A percentile compares a stretch with the other conserved stretches of the same genome.
phyloP scores from a whole-genome alignment of 2,888 invertebrate species.

The Gerosis bhagava region DNA sequence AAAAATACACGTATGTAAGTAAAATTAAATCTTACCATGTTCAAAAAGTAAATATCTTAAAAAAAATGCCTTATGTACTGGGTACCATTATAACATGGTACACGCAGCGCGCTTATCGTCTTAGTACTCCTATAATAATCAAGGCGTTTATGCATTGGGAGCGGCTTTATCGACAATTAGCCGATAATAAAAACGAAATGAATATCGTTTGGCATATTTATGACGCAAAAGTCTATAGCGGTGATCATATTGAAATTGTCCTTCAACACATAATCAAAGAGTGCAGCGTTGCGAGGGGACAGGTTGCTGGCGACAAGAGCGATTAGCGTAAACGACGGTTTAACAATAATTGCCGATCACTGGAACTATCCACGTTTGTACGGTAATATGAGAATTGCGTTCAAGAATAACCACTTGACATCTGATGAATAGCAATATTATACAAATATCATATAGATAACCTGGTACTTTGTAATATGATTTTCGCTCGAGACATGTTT shows the following conservation, averaged over 20 bases:
- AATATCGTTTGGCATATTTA: conserved; percentile 66
- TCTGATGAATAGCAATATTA: conserved; percentile 37
- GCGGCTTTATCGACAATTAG: conserved; percentile 16
- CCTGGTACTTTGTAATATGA: too few species aligned
- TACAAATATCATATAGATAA: too few species aligned
- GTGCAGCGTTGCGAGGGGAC: conserved; percentile 49
- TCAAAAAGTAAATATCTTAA: too few species aligned
- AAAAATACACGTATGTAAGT: too few species aligned
- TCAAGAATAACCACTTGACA: conserved; percentile 45
- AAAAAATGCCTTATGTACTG: too few species aligned
- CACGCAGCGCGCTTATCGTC: too few species aligned
- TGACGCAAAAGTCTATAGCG: conserved; percentile 60
- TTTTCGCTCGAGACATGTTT: too few species aligned
- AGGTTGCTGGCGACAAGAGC: conserved; percentile 49
- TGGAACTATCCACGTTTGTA: conserved; percentile 52
- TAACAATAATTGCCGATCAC: conserved; percentile 74
- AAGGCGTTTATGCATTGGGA: conserved; percentile 1
- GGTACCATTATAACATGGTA: too few species aligned
- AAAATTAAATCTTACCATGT: too few species aligned
- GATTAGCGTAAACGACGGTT: conserved; percentile 73
- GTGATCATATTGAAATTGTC: conserved; percentile 63
- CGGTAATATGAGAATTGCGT: conserved; percentile 45
- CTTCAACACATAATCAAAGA: conserved; percentile 46
- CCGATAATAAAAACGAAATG: conserved; percentile 58
- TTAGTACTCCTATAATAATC: too few species aligned